Base-by-base conservation (phyloP, 2,888 invertebrate genomes). In the Xylota sylvarum region DNA sequence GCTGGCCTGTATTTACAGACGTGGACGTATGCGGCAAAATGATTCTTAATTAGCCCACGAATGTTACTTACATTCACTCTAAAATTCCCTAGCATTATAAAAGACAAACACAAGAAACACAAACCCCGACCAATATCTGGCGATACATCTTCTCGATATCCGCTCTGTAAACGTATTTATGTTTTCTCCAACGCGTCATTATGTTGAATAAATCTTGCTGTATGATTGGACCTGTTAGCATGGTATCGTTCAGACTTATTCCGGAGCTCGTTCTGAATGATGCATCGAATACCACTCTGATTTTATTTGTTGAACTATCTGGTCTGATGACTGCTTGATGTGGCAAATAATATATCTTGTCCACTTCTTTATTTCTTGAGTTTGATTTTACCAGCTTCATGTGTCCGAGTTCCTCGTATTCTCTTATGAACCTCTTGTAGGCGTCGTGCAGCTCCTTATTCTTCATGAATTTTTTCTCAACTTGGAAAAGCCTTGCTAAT, bases 111-210 rank as follows among this genome's bases (percentile, higher is more conserved):
- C n/a, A n/a, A n/a, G n/a, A n/a, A n/a, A n/a, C n/a, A n/a, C n/a
- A n/a, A n/a, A n/a, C n/a, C n/a, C n/a, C 46, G 1, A 17, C 17
- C 17, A 46, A 17, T 46, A 46, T 46, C 46, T 37, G 37, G 37
- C 37, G 37, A 37, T 37, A 37, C 37, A 12, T 37, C 12, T 37
- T 37, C 4, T 37, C 46, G 17, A 46, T 46, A 46, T 46, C 46
- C 14, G 46, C 46, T 46, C 46, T 46, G 14, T 46, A 46, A 14
- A 46, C n/a, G 46, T 17, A 46, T 46, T 46, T 46, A 17, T 46
- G 46, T 46, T 46, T 46, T 46, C 17, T 46, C 46, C 46, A 46
- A 0, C 46, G 14, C 46, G 46, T 46, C 14, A 46, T 46, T 14
- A 30, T 30, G 30, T 3, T 30, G 30, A 30, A 30, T 30, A 30